Evolutionary conservation across 2,797 vertebrate genomes (phyloP), one percentile per base, ranked within the genome.

Genomic region (Peromyscus attwateri): DNA sequence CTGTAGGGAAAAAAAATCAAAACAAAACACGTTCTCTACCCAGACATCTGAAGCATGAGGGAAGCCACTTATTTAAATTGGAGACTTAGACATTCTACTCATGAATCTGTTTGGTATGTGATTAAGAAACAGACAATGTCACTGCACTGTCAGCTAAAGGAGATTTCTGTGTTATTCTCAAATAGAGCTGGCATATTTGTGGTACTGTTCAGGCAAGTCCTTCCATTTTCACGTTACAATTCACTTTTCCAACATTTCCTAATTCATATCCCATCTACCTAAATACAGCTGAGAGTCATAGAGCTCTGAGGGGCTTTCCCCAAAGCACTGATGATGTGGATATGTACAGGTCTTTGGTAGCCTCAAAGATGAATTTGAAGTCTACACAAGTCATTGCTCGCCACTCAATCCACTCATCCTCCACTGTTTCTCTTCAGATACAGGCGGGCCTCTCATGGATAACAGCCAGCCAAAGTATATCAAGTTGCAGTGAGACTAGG

Each of bases 111-210:
- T 60, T 27, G 76, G 14, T 77, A 14, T 73, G 23, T 92, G 71
- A 19, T 89, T 96, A 92, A 89, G 81, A 92, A 80, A 71, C 23
- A 85, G 57, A 29, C 43, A 71, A 46, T 71, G 55, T 55, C 34
- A 62, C 37, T 27, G 12, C 29, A 17, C 77, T 75, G 55, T 27
- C 34, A 62, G 66, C 87, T 94, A 62, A 85, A 29, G 77, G 60
- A 71, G 57, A 68, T 95, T 95, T 87, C 27, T 71, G 0, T 60
- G 64, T 80, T 8, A n/a, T 31, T 64, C n/a, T 92, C 25, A 84
- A 68, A 77, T 76, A 29, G 6, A 57, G 40, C 11, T 83, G 80
- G n/a, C 14, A 19, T 95, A 70, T 82, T 37, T 12, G 37, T 84
- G 70, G 43, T 73, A 17, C 5, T 6, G 16, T 92, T 92, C 5